Evolutionary conservation across 1,140 invertebrate genomes (phyloP).

Genomic region (Bombus soroeensis): DNA sequence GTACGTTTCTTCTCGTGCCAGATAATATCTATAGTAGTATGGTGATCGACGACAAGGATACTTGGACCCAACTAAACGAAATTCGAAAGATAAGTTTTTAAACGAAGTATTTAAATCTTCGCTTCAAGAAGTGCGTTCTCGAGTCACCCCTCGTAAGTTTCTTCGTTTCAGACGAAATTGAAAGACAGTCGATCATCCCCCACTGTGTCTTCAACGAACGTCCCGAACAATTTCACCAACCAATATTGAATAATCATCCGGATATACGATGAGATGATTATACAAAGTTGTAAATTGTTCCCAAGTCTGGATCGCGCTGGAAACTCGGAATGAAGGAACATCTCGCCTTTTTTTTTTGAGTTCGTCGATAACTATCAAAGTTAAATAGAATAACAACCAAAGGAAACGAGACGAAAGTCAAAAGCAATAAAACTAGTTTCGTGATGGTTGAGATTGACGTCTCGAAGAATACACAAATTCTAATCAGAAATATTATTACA

Average conservation of each 20-base stretch:
- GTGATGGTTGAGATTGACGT: not conserved
- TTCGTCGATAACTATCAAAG: not conserved
- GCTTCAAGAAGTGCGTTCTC: not conserved
- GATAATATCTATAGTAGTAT: not conserved
- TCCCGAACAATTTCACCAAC: constrained; percentile 10
- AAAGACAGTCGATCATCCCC: constrained; percentile 1
- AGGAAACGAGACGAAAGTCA: not conserved
- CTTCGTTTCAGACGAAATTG: not conserved
- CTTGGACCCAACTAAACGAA: not conserved
- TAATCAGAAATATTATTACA: too few species aligned
- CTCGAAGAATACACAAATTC: not conserved
- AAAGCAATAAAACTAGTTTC: too few species aligned
- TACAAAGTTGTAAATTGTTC: constrained; percentile 34
- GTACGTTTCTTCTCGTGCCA: not conserved
- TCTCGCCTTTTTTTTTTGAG: not conserved
- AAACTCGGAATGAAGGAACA: not conserved
- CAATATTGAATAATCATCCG: constrained; percentile 24
- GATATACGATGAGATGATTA: constrained; percentile 9
- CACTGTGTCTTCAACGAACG: not conserved
- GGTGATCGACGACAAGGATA: not conserved
- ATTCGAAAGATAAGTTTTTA: not conserved
- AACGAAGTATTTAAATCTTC: not conserved
- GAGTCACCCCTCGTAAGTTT: not conserved
- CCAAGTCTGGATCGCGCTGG: not conserved
- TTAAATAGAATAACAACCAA: not conserved